Evolutionary conservation across 1,140 invertebrate genomes (phyloP).

Genomic region (Drosophila subpulchrella): DNA sequence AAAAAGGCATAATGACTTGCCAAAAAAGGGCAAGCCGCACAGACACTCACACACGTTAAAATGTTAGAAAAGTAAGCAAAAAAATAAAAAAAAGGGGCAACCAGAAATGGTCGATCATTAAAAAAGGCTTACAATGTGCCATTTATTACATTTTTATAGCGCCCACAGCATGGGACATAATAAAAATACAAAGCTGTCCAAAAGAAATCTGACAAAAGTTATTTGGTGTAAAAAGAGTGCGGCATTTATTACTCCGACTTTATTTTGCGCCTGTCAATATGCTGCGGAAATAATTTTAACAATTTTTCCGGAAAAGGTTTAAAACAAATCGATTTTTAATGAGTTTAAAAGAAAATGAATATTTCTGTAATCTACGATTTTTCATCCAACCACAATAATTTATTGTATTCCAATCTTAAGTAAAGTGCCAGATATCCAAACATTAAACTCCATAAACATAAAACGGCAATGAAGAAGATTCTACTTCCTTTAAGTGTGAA

Average conservation of each 20-base stretch:
- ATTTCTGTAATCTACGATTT: no score
- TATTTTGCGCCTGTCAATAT: background rate
- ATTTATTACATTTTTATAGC: constrained; percentile 72
- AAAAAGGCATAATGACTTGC: constrained; percentile 75
- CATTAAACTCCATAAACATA: background rate
- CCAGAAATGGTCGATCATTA: constrained; percentile 67
- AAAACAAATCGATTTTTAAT: background rate
- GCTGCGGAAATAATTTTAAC: background rate
- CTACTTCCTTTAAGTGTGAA: constrained; percentile 12
- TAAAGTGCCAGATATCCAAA: no score
- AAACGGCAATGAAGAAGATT: background rate
- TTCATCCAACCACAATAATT: no score
- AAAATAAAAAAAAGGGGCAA: constrained; percentile 23
- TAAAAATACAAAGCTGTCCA: constrained; percentile 25
- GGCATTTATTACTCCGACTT: constrained; percentile 2
- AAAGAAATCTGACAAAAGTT: constrained; percentile 21
- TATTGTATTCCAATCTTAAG: no score
- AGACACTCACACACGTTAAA: constrained; percentile 15
- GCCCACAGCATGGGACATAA: constrained; percentile 35
- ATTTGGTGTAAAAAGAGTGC: constrained; percentile 9
- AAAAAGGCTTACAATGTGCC: constrained; percentile 73
- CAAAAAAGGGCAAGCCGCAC: constrained; percentile 23
- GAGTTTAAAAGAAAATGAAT: no score
- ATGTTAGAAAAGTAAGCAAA: constrained; percentile 22
- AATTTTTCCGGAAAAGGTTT: background rate